Evolutionary conservation across 2,797 vertebrate species (phyloP).

Genomic region (Megalops cyprinoides): DNA sequence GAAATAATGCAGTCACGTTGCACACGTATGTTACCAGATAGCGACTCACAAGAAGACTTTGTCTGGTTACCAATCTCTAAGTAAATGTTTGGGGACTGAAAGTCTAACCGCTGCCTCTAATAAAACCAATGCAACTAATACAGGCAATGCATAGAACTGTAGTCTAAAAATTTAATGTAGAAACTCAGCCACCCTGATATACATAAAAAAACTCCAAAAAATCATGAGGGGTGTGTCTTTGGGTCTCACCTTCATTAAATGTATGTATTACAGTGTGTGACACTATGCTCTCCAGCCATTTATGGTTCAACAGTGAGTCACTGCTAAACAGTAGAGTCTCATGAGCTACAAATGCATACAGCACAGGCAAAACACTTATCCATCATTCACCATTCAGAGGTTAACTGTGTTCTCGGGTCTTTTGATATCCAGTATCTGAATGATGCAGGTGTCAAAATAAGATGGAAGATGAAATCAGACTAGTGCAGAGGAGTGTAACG

Average conservation of each 20-base stretch:
- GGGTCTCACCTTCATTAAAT: background rate
- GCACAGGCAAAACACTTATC: background rate
- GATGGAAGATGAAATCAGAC: background rate
- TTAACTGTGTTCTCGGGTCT: background rate
- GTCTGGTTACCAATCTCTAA: no score
- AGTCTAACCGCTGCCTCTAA: no score
- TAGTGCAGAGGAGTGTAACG: background rate
- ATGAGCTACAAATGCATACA: background rate
- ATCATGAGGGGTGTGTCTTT: background rate
- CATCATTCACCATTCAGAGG: background rate
- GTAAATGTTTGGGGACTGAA: no score
- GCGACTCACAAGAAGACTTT: no score
- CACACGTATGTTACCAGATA: no score
- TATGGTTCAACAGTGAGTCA: background rate
- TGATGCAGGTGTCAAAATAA: background rate
- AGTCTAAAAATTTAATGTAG: no score
- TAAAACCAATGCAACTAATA: no score
- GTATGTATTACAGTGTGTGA: background rate
- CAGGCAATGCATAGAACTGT: no score
- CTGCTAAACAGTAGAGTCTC: background rate
- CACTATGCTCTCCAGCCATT: background rate
- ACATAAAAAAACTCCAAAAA: no score
- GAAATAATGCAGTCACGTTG: no score
- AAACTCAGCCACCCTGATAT: no score
- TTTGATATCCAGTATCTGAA: background rate